These are phyloP conservation scores for Caranx ignobilis DNA, from an alignment of 2,113 vertebrate species.

Conservation along the genomic window DNA sequence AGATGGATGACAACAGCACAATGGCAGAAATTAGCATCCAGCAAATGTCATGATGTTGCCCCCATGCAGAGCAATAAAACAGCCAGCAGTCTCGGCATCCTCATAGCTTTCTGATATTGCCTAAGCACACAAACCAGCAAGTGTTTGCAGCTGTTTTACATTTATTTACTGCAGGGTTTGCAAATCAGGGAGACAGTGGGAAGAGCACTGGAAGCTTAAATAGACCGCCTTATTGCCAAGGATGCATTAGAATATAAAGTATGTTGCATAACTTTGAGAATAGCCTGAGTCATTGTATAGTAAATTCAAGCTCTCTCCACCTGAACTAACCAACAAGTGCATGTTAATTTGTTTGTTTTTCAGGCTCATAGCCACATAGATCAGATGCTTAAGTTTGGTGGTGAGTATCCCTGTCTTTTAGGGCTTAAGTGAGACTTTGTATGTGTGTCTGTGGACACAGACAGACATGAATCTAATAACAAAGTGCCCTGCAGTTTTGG, in stretches of 20 bases:
- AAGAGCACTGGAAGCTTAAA: conserved; percentile 3
- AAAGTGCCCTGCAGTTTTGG: conserved; percentile 10
- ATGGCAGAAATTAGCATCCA: conserved; percentile 61
- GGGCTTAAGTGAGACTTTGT: background rate
- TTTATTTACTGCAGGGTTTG: conserved; percentile 60
- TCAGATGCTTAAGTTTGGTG: background rate
- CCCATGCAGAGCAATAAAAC: conserved; percentile 69
- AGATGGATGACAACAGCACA: conserved; percentile 25
- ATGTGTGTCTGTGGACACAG: background rate
- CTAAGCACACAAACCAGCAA: conserved; percentile 66
- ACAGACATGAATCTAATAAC: conserved; percentile 11
- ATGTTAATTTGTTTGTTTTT: background rate
- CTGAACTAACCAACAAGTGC: background rate
- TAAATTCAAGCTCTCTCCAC: background rate
- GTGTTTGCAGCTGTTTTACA: conserved; percentile 66
- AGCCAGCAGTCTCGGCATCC: conserved; percentile 56
- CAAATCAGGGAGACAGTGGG: conserved; percentile 24
- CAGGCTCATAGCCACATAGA: conserved; percentile 6
- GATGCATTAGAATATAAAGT: background rate
- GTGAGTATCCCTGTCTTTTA: background rate
- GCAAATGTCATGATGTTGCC: conserved; percentile 62
- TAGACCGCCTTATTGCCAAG: background rate
- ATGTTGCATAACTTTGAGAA: background rate
- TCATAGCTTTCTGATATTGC: conserved; percentile 32
- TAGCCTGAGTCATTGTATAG: background rate